Conservation (phyloP, 35 echinoderm and acorn worm genomes). For the Eucidaris tribuloides region DNA sequence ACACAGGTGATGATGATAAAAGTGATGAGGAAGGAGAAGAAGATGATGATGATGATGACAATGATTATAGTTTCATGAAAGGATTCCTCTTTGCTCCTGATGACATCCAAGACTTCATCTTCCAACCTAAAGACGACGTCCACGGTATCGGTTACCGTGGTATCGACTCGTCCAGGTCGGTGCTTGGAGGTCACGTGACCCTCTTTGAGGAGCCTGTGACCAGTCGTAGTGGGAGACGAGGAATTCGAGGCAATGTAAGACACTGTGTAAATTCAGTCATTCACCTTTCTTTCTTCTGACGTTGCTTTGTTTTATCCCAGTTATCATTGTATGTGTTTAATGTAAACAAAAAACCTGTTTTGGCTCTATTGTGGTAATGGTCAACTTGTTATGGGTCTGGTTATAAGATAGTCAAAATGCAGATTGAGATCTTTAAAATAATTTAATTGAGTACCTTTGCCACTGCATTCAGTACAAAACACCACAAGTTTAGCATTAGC, state of each 20-base stretch:
- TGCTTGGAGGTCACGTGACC: conserved; percentile 69
- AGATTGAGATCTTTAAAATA: no score
- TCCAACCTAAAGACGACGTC: conserved; percentile 73
- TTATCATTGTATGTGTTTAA: no score
- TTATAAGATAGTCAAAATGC: no score
- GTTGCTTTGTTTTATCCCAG: no score
- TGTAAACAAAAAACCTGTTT: no score
- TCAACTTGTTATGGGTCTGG: no score
- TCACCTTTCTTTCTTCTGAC: no score
- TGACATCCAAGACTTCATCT: conserved; percentile 74
- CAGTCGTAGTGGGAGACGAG: conserved; percentile 43
- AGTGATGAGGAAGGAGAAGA: background rate
- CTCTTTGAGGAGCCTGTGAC: conserved; percentile 57
- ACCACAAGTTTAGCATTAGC: no score
- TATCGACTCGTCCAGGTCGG: conserved; percentile 50
- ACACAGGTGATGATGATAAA: background rate
- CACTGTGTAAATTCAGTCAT: no score
- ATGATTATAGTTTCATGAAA: conserved; percentile 22
- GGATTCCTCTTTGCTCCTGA: conserved; percentile 86
- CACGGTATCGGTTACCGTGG: conserved; percentile 93
- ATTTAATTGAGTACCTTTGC: no score
- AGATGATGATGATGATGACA: background rate
- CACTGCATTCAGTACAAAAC: no score
- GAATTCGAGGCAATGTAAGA: conserved; percentile 68
- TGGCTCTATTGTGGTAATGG: no score